A percentile compares a stretch with the other conserved stretches of the same genome.
phyloP scores from a whole-genome alignment of 2,113 vertebrate species.

The Heterocephalus glaber region DNA sequence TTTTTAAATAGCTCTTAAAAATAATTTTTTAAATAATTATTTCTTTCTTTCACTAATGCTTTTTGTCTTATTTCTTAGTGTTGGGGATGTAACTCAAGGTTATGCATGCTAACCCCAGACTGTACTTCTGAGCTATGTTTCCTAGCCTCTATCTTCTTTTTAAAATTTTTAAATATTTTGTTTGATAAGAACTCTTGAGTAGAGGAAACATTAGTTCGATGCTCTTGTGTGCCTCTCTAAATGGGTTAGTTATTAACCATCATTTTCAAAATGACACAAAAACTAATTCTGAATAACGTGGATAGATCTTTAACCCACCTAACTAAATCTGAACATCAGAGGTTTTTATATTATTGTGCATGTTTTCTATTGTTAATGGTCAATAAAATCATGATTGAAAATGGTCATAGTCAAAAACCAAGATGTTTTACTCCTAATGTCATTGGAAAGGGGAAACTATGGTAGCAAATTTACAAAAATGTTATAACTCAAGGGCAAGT shows the following conservation, averaged over 20 bases:
- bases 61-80: background rate
- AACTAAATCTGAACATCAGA: constrained; percentile 48
- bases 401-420: constrained; percentile 34
- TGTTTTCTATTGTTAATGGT: constrained; percentile 63
- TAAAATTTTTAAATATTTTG: constrained; percentile 53
- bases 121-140: background rate
- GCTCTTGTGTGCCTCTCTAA: constrained; percentile 61
- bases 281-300: constrained; percentile 16
- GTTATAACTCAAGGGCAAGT: background rate
- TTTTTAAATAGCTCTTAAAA: background rate
- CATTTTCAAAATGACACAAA: constrained; percentile 67
- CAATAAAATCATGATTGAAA: constrained; percentile 56
- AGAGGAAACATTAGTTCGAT: constrained; percentile 58
- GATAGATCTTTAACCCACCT: constrained; percentile 64
- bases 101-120: background rate
- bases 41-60: background rate
- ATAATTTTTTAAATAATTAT: constrained; percentile 9
- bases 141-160: background rate
- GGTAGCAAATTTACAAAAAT: constrained; percentile 11
- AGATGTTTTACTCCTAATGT: constrained; percentile 12
- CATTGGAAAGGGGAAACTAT: background rate
- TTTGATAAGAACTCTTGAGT: constrained; percentile 32
- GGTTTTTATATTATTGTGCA: constrained; percentile 54
- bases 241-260: constrained; percentile 64
- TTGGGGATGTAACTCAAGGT: background rate